Conservation (phyloP, 2,113 vertebrate species). For the Pongo abelii region DNA sequence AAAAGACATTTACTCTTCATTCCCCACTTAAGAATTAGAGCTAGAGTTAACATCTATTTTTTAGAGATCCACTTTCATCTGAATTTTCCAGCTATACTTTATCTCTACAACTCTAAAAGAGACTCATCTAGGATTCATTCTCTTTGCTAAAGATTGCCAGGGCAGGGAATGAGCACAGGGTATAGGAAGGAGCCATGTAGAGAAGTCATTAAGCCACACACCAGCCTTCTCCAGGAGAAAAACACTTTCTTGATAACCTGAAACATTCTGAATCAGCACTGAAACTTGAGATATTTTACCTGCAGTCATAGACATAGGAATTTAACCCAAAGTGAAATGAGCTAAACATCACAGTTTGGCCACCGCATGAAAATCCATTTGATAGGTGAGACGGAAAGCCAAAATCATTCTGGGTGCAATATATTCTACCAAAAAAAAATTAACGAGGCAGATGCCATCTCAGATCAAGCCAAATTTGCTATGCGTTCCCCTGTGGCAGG, state of each 20-base stretch:
- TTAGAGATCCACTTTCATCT: neutral
- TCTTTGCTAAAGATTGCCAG: neutral
- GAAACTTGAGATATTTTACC: neutral
- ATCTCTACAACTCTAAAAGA: neutral
- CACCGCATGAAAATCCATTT: constrained; percentile 11
- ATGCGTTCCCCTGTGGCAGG: neutral
- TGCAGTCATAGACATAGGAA: neutral
- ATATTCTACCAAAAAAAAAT: neutral
- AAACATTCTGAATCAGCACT: neutral
- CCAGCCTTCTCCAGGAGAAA: neutral
- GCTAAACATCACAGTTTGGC: neutral
- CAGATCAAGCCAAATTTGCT: neutral
- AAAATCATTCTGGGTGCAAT: neutral
- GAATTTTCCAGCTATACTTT: neutral
- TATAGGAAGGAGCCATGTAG: neutral
- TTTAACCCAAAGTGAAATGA: constrained; percentile 8
- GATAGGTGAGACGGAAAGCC: neutral
- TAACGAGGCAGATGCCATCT: neutral
- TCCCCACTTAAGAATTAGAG: neutral
- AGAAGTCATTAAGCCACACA: neutral
- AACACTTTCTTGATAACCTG: neutral
- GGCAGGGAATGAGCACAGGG: neutral
- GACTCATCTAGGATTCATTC: neutral
- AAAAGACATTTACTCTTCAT: neutral
- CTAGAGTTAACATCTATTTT: neutral